Evolutionary conservation across 2,888 invertebrate species (phyloP).

Genomic region (Sminthurides aquaticus): DNA sequence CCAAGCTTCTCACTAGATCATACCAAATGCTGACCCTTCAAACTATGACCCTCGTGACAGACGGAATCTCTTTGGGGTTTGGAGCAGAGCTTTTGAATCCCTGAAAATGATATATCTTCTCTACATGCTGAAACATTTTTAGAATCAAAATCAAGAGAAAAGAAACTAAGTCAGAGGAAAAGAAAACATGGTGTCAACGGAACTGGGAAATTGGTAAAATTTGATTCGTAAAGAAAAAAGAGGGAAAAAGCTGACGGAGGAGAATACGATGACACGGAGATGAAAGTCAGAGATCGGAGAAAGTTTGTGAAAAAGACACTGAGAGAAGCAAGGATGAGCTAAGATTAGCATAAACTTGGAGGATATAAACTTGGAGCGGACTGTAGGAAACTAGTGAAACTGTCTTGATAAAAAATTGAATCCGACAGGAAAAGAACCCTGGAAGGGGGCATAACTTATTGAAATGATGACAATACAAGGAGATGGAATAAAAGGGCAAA

Average conservation of each 20-base stretch:
- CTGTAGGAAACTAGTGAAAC: background rate
- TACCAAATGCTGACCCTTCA: no score
- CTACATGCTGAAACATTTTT: background rate
- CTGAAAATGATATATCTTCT: background rate
- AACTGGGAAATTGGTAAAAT: background rate
- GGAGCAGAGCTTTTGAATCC: no score
- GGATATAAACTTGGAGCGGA: background rate
- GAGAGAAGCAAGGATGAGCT: background rate
- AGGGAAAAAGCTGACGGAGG: background rate
- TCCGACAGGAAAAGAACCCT: constrained; percentile 1
- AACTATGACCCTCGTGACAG: no score
- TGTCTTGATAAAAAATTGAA: background rate
- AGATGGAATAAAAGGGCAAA: no score
- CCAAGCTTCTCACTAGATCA: no score
- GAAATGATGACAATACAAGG: background rate
- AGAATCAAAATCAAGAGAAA: no score
- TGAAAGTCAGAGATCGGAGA: background rate
- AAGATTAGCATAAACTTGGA: no score
- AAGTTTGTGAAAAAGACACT: background rate
- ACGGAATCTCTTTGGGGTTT: no score
- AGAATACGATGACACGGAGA: background rate
- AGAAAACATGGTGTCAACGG: background rate
- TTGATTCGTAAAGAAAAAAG: background rate
- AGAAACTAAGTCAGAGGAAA: no score
- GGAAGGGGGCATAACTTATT: background rate